These are phyloP conservation scores for Serilophus lunatus DNA, from an alignment of 2,113 vertebrate genomes.

Conservation along the genomic window DNA sequence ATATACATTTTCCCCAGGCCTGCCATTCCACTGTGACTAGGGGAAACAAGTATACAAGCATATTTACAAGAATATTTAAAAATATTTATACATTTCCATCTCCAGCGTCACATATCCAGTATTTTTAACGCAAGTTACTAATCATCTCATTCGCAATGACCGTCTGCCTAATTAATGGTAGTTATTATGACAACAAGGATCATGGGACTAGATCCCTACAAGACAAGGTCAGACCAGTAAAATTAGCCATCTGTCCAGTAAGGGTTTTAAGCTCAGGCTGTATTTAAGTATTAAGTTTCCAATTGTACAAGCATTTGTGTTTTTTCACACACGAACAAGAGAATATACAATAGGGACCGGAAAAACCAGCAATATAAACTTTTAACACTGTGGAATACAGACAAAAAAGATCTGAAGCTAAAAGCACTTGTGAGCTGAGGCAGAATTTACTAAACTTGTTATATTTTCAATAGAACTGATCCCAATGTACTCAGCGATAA, in stretches of 20 bases:
- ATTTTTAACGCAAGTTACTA: background rate
- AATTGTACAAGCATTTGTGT: constrained; percentile 24
- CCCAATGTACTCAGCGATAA: background rate
- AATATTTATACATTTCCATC: background rate
- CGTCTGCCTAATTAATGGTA: constrained; percentile 47
- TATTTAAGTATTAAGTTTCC: constrained; percentile 72
- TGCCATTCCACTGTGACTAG: background rate
- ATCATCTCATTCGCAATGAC: constrained; percentile 36
- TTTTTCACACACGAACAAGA: constrained; percentile 8
- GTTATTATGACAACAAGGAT: constrained; percentile 68
- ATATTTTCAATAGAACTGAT: background rate
- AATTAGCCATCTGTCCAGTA: constrained; percentile 78
- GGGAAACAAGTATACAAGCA: background rate
- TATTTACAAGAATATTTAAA: background rate
- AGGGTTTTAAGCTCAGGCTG: constrained; percentile 70
- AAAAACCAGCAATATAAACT: background rate
- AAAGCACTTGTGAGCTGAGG: background rate
- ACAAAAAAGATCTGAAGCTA: background rate
- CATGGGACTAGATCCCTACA: constrained; percentile 62
- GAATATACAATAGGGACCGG: background rate
- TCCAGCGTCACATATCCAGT: background rate
- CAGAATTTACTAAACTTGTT: background rate
- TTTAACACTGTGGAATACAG: background rate
- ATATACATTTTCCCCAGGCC: background rate
- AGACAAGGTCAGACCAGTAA: constrained; percentile 70